Base-by-base conservation (phyloP, 2,888 invertebrate species). In the Hofmannophila pseudospretella region DNA sequence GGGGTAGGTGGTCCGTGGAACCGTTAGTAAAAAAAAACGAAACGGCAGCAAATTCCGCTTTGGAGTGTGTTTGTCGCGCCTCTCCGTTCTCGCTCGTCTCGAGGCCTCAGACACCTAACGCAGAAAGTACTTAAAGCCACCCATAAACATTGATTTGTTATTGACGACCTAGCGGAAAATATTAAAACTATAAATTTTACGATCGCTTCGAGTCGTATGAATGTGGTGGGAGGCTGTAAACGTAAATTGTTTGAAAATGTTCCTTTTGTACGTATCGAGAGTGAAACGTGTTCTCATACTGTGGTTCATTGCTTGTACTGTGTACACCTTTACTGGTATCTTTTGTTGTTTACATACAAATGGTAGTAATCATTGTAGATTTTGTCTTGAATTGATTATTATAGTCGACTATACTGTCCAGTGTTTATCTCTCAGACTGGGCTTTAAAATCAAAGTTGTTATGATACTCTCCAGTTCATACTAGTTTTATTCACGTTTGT, bases 201-300 rank as follows among this genome's bases (percentile, higher is more conserved):
- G 45, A 42, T 34, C 33, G n/a, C 22, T 23, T 42, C 26, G 16
- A 28, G 40, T 35, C 29, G 37, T 41, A 33, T 39, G 25, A 34
- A 34, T 31, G 37, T 36, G 34, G 11, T 16, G 11, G 37, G 33
- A 39, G 36, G 34, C 39, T 41, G 41, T 42, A 38, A 45, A 42
- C 38, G 16, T 34, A 23, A 35, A 44, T 39, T 42, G 38, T 39
- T 44, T 31, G 34, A 32, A 32, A 34, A 33, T 38, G 34, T 30
- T 31, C 23, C 23, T 22, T 23, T 32, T 26, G 30, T 19, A 20
- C 31, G 27, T 30, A 26, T 23, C 23, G 23, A n/a, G n/a, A 16
- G 16, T 32, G 32, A 31, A 36, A 38, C 37, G 41, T 4, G 31
- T 35, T 16, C 33, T 39, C 20, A 13, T 30, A 33, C 19, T 38